These are phyloP conservation scores for Euwallacea fornicatus DNA, from an alignment of 1,140 invertebrate genomes.

Conservation along the genomic window DNA sequence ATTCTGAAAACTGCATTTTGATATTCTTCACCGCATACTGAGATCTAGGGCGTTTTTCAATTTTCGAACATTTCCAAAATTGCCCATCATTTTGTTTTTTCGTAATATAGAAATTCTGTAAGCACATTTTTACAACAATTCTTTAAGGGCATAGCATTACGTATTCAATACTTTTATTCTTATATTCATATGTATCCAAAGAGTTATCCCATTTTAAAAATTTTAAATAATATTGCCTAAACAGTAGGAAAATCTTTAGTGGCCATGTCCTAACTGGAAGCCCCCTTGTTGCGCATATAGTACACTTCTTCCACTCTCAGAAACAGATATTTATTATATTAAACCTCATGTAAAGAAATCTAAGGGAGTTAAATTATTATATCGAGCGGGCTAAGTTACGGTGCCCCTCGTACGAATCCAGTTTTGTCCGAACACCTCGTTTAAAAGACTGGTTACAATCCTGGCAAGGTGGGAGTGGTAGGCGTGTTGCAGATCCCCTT, in stretches of 20 bases:
- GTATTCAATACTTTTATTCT: no score
- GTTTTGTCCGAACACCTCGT: neutral
- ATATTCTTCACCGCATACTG: no score
- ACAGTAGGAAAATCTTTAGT: no score
- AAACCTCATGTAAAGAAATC: conserved; percentile 3
- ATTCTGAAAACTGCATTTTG: neutral
- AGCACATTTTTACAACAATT: no score
- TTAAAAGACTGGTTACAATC: neutral
- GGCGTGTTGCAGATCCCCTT: neutral
- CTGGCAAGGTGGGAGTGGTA: neutral
- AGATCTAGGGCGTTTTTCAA: no score
- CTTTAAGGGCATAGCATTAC: no score
- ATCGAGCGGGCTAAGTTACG: neutral
- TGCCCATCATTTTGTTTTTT: no score
- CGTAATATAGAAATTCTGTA: no score
- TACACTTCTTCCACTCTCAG: neutral
- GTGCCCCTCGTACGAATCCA: neutral
- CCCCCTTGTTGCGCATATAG: neutral
- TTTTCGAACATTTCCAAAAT: no score
- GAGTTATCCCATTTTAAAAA: no score
- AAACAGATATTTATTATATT: neutral
- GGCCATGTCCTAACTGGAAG: neutral
- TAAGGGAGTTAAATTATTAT: neutral
- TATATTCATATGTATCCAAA: no score
- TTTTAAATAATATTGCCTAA: no score